Conservation (phyloP, 2,113 vertebrate species). For the Cardinalis cardinalis region DNA sequence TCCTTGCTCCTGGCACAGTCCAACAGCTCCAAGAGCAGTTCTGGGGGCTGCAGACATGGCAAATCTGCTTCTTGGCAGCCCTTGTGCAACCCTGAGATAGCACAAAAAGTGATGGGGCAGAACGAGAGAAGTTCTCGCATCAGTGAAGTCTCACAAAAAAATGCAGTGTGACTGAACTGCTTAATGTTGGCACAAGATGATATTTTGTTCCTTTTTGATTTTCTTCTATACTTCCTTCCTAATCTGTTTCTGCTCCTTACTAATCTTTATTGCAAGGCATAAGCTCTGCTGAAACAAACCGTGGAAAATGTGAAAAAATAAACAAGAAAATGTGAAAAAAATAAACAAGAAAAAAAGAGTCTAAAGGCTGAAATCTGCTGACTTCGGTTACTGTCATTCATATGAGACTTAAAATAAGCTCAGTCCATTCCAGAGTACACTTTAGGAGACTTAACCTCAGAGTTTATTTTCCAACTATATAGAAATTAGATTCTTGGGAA, state of each 20-base stretch:
- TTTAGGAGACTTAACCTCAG: not conserved
- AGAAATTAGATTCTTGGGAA: not conserved
- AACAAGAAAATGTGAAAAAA: fast-evolving
- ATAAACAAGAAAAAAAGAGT: fast-evolving
- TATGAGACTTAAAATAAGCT: not conserved
- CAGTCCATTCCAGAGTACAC: not conserved
- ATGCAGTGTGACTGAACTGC: not conserved
- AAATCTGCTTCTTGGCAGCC: not conserved
- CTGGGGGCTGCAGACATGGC: not conserved
- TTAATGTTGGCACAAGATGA: not conserved
- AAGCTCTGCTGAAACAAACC: not conserved
- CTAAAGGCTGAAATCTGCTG: not conserved
- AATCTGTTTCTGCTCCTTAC: not conserved
- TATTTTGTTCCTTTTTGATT: not conserved
- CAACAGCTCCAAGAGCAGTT: not conserved
- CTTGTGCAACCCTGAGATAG: fast-evolving
- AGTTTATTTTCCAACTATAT: not conserved
- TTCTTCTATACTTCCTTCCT: not conserved
- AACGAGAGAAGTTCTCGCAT: not conserved
- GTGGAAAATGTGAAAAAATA: not conserved
- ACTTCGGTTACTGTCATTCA: not conserved
- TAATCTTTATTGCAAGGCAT: not conserved
- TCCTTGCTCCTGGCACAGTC: not conserved
- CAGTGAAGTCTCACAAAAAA: not conserved
- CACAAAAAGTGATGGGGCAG: not conserved